Evolutionary conservation across 2,113 vertebrate genomes (phyloP).

Genomic region (Vireo altiloquus): DNA sequence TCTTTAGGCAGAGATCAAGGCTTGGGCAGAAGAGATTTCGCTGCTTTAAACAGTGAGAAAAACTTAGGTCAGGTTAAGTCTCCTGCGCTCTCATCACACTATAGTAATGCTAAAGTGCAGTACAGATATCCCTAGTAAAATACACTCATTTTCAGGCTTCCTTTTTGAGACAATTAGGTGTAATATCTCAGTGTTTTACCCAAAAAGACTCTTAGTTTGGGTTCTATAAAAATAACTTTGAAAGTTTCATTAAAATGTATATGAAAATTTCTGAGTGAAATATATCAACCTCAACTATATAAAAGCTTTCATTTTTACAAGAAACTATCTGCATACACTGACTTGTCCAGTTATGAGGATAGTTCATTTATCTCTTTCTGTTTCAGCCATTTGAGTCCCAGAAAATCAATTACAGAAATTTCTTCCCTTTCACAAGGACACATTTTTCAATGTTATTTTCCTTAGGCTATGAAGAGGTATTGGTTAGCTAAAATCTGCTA

Average conservation of each 20-base stretch:
- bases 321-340: neutral
- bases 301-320: neutral
- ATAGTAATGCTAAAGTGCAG: neutral
- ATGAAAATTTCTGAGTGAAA: neutral
- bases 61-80: neutral
- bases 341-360: neutral
- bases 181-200: neutral
- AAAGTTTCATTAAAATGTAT: neutral
- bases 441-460: conserved; percentile 1
- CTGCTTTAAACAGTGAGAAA: neutral
- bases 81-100: neutral
- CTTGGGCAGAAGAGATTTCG: neutral
- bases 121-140: neutral
- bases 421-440: neutral
- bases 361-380: neutral
- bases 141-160: neutral
- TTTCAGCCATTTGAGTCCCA: neutral
- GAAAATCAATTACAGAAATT: neutral
- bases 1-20: neutral
- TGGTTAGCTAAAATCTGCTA: neutral
- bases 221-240: neutral
- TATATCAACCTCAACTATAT: neutral
- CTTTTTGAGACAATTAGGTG: neutral
- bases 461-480: neutral
- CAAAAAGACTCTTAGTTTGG: neutral